Base-by-base conservation (phyloP, 2,797 vertebrate genomes). In the Sebastes ruberrimus region DNA sequence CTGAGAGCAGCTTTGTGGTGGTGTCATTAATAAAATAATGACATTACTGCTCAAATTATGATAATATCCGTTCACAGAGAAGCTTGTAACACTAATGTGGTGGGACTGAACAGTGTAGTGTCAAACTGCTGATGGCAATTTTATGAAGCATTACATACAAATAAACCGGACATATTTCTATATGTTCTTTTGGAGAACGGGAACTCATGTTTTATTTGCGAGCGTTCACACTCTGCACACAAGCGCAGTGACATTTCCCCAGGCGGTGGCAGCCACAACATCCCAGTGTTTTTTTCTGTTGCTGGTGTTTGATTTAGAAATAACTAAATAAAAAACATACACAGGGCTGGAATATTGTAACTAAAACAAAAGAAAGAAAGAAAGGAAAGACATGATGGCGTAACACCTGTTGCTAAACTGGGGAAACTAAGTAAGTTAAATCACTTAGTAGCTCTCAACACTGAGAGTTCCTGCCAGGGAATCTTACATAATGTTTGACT, bases 241-340 rank as follows among this genome's bases (percentile, higher is more conserved):
- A 38, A 56, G 59, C 60, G 46, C 71, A 67, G 14, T 76, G 71
- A 87, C 64, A 82, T 87, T 82, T 78, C 79, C 76, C 68, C 77
- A 74, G 81, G 74, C 75, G 25, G 27, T 28, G 35, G 68, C 70
- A 63, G 69, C 56, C 38, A 16, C 30, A 52, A 9, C 53, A 46
- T 49, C 14, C 11, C 10, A 32, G 38, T 38, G 42, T 35, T 35
- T 49, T 76, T n/a, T 52, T 22, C 30, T 69, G 11, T 55, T 18
- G 2, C 28, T 57, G 23, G 30, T 67, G 59, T 76, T 64, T 76
- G 30, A 64, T 73, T 59, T 59, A n/a, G 63, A 74, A 56, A 81
- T 25, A 71, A 42, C 38, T 16, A 49, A 20, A 49, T 20, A 35
- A 20, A 49, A 49, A 49, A 7, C 7, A 49, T 20, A 49, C 8